phyloP scores from a whole-genome alignment of 2,888 invertebrate species.

The Chrysolina haemoptera region DNA sequence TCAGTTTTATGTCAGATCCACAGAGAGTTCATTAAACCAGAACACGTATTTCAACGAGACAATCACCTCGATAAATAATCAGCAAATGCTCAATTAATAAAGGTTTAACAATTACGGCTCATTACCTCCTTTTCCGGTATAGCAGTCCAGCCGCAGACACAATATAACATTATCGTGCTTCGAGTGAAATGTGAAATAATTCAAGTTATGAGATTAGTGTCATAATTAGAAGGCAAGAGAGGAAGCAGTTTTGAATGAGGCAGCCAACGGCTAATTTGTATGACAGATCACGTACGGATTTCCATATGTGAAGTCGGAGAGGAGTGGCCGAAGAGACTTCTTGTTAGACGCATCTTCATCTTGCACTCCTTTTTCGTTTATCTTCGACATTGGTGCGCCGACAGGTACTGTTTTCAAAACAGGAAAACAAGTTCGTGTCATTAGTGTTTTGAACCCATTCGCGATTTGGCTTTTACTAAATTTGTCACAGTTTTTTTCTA shows the following conservation, averaged over 20 bases:
- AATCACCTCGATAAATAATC: slow-evolving; percentile 11
- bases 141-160: slow-evolving; percentile 6
- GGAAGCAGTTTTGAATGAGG: slow-evolving; percentile 50
- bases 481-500: too few relatives aligned
- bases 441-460: background rate
- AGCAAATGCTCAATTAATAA: slow-evolving; percentile 12
- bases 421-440: background rate
- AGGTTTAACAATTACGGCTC: slow-evolving; percentile 12
- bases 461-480: too few relatives aligned
- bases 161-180: slow-evolving; percentile 12
- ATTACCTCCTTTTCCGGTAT: slow-evolving; percentile 16
- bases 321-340: slow-evolving; percentile 50
- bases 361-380: slow-evolving; percentile 37
- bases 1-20: too few relatives aligned
- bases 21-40: slow-evolving; percentile 6
- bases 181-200: slow-evolving; percentile 28
- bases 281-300: slow-evolving; percentile 56
- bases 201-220: slow-evolving; percentile 46
- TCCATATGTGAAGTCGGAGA: slow-evolving; percentile 55
- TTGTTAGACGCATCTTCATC: slow-evolving; percentile 41
- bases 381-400: slow-evolving; percentile 21
- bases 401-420: background rate
- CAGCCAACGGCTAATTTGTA: slow-evolving; percentile 48
- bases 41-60: background rate
- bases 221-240: slow-evolving; percentile 49